Evolutionary conservation across 2,888 invertebrate genomes (phyloP).

Genomic region (Minunthozetes semirufus): DNA sequence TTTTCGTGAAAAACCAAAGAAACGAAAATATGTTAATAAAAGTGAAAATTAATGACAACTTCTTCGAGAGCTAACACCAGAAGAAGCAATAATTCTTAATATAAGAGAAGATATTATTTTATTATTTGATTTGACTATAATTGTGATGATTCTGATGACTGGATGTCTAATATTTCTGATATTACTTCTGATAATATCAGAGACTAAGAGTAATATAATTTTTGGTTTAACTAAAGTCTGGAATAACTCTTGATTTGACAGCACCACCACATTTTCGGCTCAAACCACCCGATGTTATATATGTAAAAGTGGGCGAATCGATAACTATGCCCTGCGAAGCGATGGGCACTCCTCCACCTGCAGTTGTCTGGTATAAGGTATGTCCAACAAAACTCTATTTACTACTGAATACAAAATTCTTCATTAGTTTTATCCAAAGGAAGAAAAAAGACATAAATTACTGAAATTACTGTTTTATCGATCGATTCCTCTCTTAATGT

Average conservation of each 20-base stretch:
- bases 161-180: neutral
- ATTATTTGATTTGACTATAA: neutral
- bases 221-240: neutral
- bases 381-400: constrained; percentile 27
- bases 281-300: constrained; percentile 90
- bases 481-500: neutral
- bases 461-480: neutral
- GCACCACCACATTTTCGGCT: constrained; percentile 91
- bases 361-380: constrained; percentile 89
- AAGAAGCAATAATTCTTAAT: no score
- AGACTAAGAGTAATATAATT: neutral
- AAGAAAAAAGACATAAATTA: neutral
- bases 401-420: neutral
- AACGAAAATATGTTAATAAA: no score
- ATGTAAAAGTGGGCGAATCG: constrained; percentile 91
- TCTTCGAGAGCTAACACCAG: no score
- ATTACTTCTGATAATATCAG: neutral
- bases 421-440: constrained; percentile 5
- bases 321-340: constrained; percentile 94
- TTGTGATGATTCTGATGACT: neutral
- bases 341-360: constrained; percentile 86
- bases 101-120: no score
- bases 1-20: no score
- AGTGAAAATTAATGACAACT: no score
- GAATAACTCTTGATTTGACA: constrained; percentile 43